A percentile compares a stretch with the other conserved stretches of the same genome.
phyloP scores from a whole-genome alignment of 2,888 invertebrate species.

The Hirtodrosophila alboralis region DNA sequence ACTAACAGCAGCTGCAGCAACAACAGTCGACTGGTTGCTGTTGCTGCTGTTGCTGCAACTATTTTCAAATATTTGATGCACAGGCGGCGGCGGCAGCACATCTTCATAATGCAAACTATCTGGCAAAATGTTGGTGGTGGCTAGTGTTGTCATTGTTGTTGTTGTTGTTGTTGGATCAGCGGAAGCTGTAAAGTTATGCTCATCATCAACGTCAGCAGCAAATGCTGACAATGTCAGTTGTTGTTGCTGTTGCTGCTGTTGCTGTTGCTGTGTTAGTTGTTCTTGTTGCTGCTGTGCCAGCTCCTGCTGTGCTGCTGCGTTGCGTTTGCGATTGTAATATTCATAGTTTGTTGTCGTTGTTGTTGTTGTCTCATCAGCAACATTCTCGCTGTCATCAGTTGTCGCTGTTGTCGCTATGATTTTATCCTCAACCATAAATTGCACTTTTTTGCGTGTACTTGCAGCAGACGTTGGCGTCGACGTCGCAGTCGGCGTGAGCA shows the following conservation, averaged over 20 bases:
- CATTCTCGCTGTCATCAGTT: conserved; percentile 64
- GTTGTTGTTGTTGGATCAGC: conserved; percentile 47
- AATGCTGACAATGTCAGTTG: conserved; percentile 61
- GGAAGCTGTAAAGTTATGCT: conserved; percentile 76
- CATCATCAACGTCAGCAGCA: conserved; percentile 71
- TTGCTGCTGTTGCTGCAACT: conserved; percentile 37
- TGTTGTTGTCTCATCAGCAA: conserved; percentile 43
- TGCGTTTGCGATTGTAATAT: conserved; percentile 80
- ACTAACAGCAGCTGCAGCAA: conserved; percentile 25
- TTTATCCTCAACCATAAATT: conserved; percentile 89
- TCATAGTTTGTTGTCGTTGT: conserved; percentile 72
- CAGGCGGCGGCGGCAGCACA: conserved; percentile 61
- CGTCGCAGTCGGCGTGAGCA: conserved; percentile 80
- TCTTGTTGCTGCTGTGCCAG: conserved; percentile 29
- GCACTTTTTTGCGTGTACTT: conserved; percentile 88
- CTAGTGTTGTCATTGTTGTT: conserved; percentile 23
- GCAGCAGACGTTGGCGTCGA: conserved; percentile 42
- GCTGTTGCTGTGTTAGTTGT: conserved; percentile 29
- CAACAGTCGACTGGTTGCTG: conserved; percentile 18
- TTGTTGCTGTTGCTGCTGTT: conserved; percentile 43
- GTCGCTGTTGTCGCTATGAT: conserved; percentile 71
- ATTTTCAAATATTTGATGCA: conserved; percentile 72
- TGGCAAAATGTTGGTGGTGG: conserved; percentile 53
- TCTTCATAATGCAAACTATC: conserved; percentile 80
- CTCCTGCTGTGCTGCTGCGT: conserved; percentile 61